phyloP scores from a whole-genome alignment of 2,888 invertebrate genomes.

The Apodemia hepburni region DNA sequence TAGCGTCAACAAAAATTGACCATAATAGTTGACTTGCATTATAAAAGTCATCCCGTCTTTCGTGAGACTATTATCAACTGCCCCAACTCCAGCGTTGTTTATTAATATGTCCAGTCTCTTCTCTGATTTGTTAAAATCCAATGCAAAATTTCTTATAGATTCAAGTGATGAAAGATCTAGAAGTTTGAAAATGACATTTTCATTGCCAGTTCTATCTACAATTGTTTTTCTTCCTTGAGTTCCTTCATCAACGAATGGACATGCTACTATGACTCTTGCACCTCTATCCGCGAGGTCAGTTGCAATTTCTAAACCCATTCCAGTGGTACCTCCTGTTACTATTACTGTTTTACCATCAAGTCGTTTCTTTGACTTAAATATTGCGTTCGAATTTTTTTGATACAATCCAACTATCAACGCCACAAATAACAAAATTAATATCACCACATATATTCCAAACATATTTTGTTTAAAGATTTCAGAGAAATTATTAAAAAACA shows the following conservation, averaged over 20 bases:
- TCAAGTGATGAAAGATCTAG: conserved; percentile 87
- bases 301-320: conserved; percentile 63
- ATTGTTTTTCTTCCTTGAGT: conserved; percentile 79
- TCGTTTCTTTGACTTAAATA: conserved; percentile 55
- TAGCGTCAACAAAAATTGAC: conserved; percentile 93
- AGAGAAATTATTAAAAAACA: no score
- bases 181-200: conserved; percentile 84
- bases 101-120: conserved; percentile 87
- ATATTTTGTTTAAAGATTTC: no score
- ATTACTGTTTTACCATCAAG: conserved; percentile 56
- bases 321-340: conserved; percentile 63
- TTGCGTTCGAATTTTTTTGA: conserved; percentile 55
- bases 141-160: conserved; percentile 46
- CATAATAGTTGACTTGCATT: conserved; percentile 95
- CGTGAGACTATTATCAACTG: conserved; percentile 75
- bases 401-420: conserved; percentile 47
- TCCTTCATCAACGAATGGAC: conserved; percentile 59
- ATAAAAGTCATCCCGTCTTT: conserved; percentile 90
- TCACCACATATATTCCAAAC: no score
- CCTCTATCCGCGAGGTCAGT: conserved; percentile 59
- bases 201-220: conserved; percentile 82
- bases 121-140: conserved; percentile 34
- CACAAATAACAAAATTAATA: conserved; percentile 11
- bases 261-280: conserved; percentile 61
- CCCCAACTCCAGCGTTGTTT: conserved; percentile 91